Conservation (phyloP, 2,113 vertebrate species). For the Oreotrochilus melanogaster region DNA sequence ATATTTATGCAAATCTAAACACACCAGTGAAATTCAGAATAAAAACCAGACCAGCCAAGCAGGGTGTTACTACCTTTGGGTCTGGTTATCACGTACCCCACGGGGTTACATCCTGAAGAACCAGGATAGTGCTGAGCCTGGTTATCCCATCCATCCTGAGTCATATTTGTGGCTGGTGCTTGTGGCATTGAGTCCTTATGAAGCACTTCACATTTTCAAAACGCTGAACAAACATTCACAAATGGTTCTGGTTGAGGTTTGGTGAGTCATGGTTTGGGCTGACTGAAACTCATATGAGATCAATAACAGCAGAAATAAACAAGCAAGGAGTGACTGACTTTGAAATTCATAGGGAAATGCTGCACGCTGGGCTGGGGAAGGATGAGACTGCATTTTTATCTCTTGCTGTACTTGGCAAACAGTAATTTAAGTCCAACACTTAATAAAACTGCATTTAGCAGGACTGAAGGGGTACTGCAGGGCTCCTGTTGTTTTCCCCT, state of each 20-base stretch:
- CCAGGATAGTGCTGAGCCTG: neutral
- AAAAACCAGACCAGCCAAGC: neutral
- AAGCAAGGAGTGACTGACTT: neutral
- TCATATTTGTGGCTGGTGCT: neutral
- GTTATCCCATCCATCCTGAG: neutral
- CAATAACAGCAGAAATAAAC: constrained; percentile 21
- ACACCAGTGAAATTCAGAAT: neutral
- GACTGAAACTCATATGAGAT: neutral
- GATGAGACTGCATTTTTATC: neutral
- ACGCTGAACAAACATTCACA: constrained; percentile 28
- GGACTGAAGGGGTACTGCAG: neutral
- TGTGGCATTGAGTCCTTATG: neutral
- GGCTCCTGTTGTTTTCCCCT: neutral
- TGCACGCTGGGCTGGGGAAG: neutral
- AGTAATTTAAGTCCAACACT: neutral
- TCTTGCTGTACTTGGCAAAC: neutral
- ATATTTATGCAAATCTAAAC: neutral
- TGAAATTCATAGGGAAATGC: neutral
- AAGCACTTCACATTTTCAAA: neutral
- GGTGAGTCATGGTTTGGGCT: constrained; percentile 59
- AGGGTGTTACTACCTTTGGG: neutral
- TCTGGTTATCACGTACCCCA: neutral
- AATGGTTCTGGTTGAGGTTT: constrained; percentile 53
- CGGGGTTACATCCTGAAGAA: neutral
- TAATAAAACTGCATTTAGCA: neutral